Conservation (phyloP, 1,140 invertebrate genomes). For the Aplysia californica region DNA sequence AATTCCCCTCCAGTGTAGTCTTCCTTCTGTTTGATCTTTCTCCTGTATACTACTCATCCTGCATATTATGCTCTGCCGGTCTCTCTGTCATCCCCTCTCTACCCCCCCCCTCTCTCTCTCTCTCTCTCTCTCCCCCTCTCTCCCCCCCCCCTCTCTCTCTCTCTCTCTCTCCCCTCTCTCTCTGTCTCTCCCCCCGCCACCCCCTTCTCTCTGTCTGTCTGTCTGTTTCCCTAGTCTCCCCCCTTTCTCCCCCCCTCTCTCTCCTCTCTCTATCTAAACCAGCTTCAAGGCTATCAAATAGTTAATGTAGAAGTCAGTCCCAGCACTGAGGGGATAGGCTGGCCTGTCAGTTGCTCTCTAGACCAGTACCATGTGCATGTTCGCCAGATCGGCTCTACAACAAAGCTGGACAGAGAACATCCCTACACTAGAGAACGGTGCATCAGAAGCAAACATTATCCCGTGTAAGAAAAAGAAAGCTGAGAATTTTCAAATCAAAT, state of each 20-base stretch:
- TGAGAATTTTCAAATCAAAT: too few relatives aligned
- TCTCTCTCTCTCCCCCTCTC: neutral
- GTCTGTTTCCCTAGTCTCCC: too few relatives aligned
- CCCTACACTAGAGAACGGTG: neutral
- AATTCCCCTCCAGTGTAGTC: neutral
- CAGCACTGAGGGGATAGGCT: neutral
- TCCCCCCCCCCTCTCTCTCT: too few relatives aligned
- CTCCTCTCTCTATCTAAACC: neutral
- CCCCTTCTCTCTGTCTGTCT: too few relatives aligned
- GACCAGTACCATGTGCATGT: too few relatives aligned
- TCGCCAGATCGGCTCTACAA: neutral
- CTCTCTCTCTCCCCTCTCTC: neutral
- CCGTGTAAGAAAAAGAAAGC: too few relatives aligned
- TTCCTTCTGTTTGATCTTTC: neutral
- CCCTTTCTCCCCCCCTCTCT: neutral
- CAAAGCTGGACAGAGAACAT: neutral
- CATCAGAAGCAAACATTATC: conserved; percentile 60
- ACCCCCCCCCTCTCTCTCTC: neutral
- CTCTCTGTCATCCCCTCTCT: too few relatives aligned
- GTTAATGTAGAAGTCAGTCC: too few relatives aligned
- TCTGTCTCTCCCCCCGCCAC: too few relatives aligned
- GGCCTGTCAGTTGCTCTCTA: neutral
- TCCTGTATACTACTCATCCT: neutral
- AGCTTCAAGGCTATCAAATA: too few relatives aligned
- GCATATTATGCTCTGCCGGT: neutral